phyloP scores from a whole-genome alignment of 2,113 vertebrate species.

The Irena cyanogastra region DNA sequence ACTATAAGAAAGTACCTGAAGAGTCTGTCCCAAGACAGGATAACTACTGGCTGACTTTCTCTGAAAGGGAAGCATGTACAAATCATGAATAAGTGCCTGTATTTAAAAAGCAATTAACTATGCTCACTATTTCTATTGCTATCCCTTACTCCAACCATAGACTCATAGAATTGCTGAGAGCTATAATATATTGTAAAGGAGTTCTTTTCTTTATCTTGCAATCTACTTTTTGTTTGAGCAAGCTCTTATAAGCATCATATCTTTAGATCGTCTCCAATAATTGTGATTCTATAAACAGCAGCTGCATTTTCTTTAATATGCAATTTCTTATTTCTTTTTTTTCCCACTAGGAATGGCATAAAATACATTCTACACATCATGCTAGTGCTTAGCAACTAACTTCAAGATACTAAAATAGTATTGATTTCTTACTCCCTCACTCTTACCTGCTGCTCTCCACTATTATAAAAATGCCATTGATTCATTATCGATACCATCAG shows the following conservation, averaged over 20 bases:
- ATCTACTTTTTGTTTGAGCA: neutral
- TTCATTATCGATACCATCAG: neutral
- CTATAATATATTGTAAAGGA: neutral
- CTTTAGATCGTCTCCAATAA: neutral
- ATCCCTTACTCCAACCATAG: neutral
- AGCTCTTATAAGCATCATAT: neutral
- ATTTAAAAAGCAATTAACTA: neutral
- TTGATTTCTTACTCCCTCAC: neutral
- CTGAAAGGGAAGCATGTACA: neutral
- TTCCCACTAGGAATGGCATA: neutral
- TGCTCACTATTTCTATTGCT: neutral
- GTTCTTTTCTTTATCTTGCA: neutral
- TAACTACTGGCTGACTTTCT: neutral
- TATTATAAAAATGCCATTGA: neutral
- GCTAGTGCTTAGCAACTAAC: constrained; percentile 13
- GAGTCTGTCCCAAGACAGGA: neutral
- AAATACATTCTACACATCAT: neutral
- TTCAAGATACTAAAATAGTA: neutral
- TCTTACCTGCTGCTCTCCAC: neutral
- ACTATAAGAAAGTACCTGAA: neutral
- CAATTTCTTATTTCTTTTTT: neutral
- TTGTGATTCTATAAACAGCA: neutral
- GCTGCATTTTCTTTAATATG: neutral
- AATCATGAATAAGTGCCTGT: neutral
- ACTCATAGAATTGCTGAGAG: neutral